Conservation (phyloP, 2,797 vertebrate species). For the Rhincodon typus region DNA sequence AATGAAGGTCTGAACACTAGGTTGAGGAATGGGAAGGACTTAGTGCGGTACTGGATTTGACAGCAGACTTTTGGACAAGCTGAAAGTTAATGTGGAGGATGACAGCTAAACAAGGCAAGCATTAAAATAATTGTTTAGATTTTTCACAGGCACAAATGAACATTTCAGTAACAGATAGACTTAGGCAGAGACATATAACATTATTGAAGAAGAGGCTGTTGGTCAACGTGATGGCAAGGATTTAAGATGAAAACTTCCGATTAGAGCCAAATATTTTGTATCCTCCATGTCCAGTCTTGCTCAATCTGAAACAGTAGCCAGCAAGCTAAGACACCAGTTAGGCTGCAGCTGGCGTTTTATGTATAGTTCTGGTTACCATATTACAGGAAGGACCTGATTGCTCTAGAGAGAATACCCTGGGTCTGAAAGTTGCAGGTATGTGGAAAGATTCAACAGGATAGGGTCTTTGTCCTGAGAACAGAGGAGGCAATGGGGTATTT, state of each 20-base stretch:
- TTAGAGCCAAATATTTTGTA: not conserved
- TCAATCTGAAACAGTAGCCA: not conserved
- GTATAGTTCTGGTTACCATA: no score
- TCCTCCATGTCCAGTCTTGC: not conserved
- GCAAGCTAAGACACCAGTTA: no score
- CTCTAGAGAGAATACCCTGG: no score
- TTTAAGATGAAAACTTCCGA: not conserved
- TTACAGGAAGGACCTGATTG: no score
- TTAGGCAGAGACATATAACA: not conserved
- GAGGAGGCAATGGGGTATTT: no score
- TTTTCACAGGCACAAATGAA: not conserved
- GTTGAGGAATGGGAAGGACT: not conserved
- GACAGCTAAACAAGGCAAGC: not conserved
- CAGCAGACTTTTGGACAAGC: not conserved
- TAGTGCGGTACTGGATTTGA: no score
- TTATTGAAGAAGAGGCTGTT: not conserved
- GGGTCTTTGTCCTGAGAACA: no score
- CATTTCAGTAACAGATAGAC: not conserved
- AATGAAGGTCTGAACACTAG: not conserved
- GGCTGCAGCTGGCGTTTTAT: no score
- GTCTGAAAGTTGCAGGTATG: no score
- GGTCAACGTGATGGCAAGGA: not conserved
- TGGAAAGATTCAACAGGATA: no score
- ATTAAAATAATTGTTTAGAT: not conserved
- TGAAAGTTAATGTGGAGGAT: not conserved